A percentile compares a stretch with the other conserved stretches of the same genome.
Evolutionary conservation across 1,140 invertebrate species (phyloP).

Genomic region (Acromyrmex charruanus): DNA sequence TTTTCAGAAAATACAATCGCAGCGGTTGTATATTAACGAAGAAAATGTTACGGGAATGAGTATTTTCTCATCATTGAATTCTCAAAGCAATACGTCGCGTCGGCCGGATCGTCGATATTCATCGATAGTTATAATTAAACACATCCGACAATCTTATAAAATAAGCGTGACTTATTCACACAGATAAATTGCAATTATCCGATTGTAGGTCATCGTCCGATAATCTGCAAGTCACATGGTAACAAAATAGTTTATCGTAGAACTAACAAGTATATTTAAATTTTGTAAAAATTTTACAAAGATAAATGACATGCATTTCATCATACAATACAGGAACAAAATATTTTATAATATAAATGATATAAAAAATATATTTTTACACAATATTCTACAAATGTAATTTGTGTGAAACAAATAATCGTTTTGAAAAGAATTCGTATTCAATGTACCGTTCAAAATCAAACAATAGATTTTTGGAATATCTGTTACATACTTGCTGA

Average conservation of each 20-base stretch:
- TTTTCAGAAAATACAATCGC: constrained; percentile 45
- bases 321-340: not conserved
- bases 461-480: not conserved
- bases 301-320: not conserved
- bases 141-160: constrained; percentile 16
- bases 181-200: constrained; percentile 70
- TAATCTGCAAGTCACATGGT: not conserved
- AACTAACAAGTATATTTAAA: not conserved
- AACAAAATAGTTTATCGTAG: not conserved
- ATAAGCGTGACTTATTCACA: constrained; percentile 63
- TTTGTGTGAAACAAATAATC: not conserved
- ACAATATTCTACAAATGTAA: not conserved
- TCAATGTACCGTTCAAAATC: not conserved
- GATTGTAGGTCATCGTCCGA: not conserved
- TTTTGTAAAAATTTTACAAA: not conserved
- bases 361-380: not conserved
- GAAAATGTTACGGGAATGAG: not conserved
- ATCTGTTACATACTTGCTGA: not conserved
- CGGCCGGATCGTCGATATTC: not conserved
- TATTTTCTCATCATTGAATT: constrained; percentile 52
- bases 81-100: not conserved
- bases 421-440: not conserved
- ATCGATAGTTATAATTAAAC: constrained; percentile 36
- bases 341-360: not conserved
- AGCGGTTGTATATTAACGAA: constrained; percentile 35